Evolutionary conservation across 2,113 vertebrate genomes (phyloP).

Genomic region (Oryctolagus cuniculus): mOryCun1.1 NC_091441.1:6369001-6369500

Average conservation of each 20-base stretch:
- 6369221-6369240: not conserved
- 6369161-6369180: not conserved
- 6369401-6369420: not conserved
- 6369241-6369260: not conserved
- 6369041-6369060: too few species aligned
- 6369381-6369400: too few species aligned
- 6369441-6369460: not conserved
- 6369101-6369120: not conserved
- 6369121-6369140: not conserved
- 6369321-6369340: too few species aligned
- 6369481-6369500: not conserved
- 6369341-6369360: too few species aligned
- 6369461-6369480: not conserved
- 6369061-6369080: not conserved
- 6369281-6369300: too few species aligned
- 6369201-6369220: not conserved
- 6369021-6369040: not conserved
- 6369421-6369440: too few species aligned
- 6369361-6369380: too few species aligned
- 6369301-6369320: too few species aligned
- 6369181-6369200: not conserved
- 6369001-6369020: not conserved
- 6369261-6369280: too few species aligned
- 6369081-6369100: not conserved
- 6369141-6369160: not conserved